These are phyloP conservation scores for Ciconia maguari DNA, from an alignment of 2,113 vertebrate genomes.

Conservation along the genomic window DNA sequence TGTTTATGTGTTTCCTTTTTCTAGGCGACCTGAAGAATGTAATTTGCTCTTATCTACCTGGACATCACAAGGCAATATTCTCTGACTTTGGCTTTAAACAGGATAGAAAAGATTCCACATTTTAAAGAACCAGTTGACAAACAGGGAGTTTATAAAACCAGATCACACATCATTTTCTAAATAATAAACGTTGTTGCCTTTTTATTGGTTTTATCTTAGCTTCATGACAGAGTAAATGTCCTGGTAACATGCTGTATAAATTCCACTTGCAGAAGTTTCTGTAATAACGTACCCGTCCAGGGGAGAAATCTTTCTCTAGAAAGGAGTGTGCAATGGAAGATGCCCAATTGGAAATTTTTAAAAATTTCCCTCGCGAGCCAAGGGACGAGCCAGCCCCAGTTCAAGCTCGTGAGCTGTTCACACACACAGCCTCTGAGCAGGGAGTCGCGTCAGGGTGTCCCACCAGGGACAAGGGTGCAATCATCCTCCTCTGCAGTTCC, in stretches of 20 bases:
- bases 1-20: background rate
- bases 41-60: background rate
- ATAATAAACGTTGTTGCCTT: background rate
- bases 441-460: too few relatives aligned
- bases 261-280: background rate
- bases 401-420: background rate
- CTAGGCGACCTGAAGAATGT: background rate
- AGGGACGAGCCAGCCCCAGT: background rate
- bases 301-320: background rate
- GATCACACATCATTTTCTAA: background rate
- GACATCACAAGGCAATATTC: background rate
- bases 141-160: background rate
- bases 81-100: background rate
- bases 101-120: background rate
- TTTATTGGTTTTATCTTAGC: background rate
- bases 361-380: rapidly evolving
- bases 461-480: background rate
- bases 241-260: background rate
- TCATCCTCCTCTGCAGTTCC: background rate
- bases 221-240: background rate
- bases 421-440: background rate
- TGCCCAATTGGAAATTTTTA: rapidly evolving
- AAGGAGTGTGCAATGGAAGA: background rate
- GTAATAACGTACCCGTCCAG: background rate
- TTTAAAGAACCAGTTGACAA: background rate